phyloP scores from a whole-genome alignment of 2,113 vertebrate genomes.

The Gopherus flavomarginatus region DNA sequence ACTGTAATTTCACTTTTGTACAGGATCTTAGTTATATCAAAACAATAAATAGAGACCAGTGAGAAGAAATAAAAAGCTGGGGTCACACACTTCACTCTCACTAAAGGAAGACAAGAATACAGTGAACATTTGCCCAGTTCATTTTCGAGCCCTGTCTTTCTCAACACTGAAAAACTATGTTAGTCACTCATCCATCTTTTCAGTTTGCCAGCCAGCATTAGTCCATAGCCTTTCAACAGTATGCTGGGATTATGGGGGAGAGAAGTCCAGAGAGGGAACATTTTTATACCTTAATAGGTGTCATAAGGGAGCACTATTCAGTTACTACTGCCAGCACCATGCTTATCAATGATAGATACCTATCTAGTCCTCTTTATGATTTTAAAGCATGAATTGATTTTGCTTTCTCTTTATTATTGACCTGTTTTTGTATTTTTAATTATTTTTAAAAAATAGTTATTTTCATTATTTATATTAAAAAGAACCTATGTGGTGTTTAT shows the following conservation, averaged over 20 bases:
- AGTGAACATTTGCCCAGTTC: neutral
- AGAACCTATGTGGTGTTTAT: neutral
- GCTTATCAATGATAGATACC: neutral
- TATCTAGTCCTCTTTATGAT: accelerated
- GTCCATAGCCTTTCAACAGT: conserved; percentile 32
- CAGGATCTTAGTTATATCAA: neutral
- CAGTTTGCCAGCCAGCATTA: conserved; percentile 12
- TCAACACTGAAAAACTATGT: neutral
- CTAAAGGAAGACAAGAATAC: neutral
- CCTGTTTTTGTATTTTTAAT: neutral
- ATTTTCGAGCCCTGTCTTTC: neutral
- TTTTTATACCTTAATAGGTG: neutral
- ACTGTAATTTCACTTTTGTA: neutral
- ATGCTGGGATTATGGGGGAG: neutral
- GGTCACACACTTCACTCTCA: accelerated
- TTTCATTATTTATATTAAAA: conserved; percentile 3
- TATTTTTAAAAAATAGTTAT: neutral
- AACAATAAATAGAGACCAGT: neutral
- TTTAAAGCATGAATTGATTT: neutral
- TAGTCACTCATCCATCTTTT: neutral
- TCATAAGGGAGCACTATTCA: neutral
- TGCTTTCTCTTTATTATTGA: neutral
- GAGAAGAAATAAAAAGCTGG: neutral
- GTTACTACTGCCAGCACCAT: conserved; percentile 11
- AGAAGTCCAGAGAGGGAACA: neutral